phyloP scores from a whole-genome alignment of 2,113 vertebrate genomes.

The Pimephales promelas region DNA sequence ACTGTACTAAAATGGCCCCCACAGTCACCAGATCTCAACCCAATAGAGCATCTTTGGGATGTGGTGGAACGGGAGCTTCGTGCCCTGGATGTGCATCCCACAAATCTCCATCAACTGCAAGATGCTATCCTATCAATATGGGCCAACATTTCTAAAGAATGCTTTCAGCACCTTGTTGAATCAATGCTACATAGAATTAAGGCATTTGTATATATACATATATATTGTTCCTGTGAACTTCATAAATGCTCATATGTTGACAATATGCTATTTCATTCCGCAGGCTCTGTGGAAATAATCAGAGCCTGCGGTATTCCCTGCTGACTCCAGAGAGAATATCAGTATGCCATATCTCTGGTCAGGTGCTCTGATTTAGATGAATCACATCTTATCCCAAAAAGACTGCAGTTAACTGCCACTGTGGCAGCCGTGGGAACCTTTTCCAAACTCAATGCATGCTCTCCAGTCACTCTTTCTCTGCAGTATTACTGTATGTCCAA shows the following conservation, averaged over 20 bases:
- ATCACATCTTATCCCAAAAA: constrained; percentile 62
- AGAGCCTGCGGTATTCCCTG: constrained; percentile 61
- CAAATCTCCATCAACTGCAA: too few species aligned
- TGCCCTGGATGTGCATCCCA: too few species aligned
- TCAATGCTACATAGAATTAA: too few species aligned
- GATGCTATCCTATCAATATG: too few species aligned
- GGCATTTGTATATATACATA: too few species aligned
- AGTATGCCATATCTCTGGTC: constrained; percentile 66
- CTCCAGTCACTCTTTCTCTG: constrained; percentile 41
- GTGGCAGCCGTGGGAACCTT: constrained; percentile 53
- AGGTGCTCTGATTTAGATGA: constrained; percentile 66
- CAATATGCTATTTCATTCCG: not conserved
- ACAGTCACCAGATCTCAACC: too few species aligned
- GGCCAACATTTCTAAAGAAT: too few species aligned
- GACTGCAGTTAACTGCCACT: constrained; percentile 59
- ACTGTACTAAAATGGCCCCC: too few species aligned
- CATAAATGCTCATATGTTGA: not conserved
- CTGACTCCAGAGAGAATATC: constrained; percentile 67
- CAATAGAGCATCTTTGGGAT: too few species aligned
- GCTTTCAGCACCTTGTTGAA: too few species aligned
- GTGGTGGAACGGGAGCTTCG: too few species aligned
- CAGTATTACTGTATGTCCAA: not conserved
- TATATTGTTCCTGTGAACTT: not conserved
- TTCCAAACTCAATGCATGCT: constrained; percentile 58
- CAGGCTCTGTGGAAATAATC: not conserved